Base-by-base conservation (phyloP, 2,113 vertebrate genomes). In the Salvator merianae region DNA sequence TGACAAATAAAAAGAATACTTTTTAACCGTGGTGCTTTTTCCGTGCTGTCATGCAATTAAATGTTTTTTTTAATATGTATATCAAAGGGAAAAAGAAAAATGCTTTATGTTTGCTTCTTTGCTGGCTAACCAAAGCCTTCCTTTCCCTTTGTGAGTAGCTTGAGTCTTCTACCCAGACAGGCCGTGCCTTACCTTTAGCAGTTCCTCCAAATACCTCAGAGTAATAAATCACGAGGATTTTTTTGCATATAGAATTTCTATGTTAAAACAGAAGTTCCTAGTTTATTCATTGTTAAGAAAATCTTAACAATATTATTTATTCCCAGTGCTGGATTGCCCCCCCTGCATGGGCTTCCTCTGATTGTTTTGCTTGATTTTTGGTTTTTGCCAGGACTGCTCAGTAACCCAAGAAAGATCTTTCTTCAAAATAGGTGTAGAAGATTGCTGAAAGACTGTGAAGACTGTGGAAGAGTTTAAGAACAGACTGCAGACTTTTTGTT, bases 121-220 rank as follows among this genome's bases (percentile, higher is more conserved):
- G 97, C 97, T 97, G 96, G 98, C 97, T 96, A 98, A 98, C 98
- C 98, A 99, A 99, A 99, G 98, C 86, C 96, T 98, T 96, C 94
- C 95, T 95, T 87, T 81, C 90, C 90, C 87, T 89, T 84, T 5
- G 83, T 28, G 47, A 95, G 89, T 78, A 87, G 83, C 84, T 93
- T 90, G 87, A 94, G 93, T 90, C 93, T 93, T 94, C 93, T 87
- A 71, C 91, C 90, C 90, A 95, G 97, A 96, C 95, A 97, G 97
- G 98, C 97, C 97, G 96, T 98, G 98, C 96, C 97, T 97, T 93
- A 95, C 97, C 97, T 96, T 97, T 97, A 98, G 97, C 97, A 97
- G 97, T 98, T 97, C 96, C 97, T 98, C 97, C 97, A 98, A 98
- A 99, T 99, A 99, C 98, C 98, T 99, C 98, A 99, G 98, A 97